A percentile compares a stretch with the other conserved stretches of the same genome.
These are phyloP conservation scores for Troilus luridus DNA, from an alignment of 2,888 invertebrate genomes.

Conservation along the genomic window DNA sequence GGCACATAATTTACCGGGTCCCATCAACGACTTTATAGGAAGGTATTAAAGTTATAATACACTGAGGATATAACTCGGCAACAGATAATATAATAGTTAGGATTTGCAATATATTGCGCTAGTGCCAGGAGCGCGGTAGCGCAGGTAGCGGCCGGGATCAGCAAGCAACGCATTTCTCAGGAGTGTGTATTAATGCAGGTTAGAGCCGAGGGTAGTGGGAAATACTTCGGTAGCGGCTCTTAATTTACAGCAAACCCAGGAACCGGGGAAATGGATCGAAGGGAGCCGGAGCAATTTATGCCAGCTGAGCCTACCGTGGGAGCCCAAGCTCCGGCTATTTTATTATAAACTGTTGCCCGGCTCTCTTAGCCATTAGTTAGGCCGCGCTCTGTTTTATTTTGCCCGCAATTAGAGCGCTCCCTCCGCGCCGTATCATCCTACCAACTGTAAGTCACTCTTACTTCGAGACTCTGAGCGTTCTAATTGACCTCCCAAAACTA, in stretches of 20 bases:
- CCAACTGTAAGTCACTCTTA: background rate
- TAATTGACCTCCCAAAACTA: background rate
- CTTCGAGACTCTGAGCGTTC: background rate
- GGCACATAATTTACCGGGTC: background rate
- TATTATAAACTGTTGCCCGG: slow-evolving; percentile 40
- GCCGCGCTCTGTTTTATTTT: slow-evolving; percentile 38
- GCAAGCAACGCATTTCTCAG: slow-evolving; percentile 36
- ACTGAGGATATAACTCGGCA: background rate
- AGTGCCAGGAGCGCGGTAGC: background rate
- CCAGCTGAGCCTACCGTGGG: slow-evolving; percentile 9
- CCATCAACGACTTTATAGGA: background rate
- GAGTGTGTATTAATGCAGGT: slow-evolving; percentile 44
- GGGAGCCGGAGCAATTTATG: slow-evolving; percentile 39
- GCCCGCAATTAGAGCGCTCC: slow-evolving; percentile 48
- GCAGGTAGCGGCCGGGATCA: background rate
- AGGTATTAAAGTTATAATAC: background rate
- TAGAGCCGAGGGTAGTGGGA: slow-evolving; percentile 22
- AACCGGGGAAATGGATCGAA: slow-evolving; percentile 53
- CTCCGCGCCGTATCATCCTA: background rate
- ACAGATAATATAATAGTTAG: background rate
- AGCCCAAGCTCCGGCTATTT: slow-evolving; percentile 12
- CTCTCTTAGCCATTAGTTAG: slow-evolving; percentile 53
- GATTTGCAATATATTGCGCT: background rate
- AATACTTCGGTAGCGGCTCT: slow-evolving; percentile 32
- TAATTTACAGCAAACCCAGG: slow-evolving; percentile 46